Evolutionary conservation across 2,797 vertebrate species (phyloP), one percentile per base, ranked within the genome.

Genomic region (Phylloscopus collybita): DNA sequence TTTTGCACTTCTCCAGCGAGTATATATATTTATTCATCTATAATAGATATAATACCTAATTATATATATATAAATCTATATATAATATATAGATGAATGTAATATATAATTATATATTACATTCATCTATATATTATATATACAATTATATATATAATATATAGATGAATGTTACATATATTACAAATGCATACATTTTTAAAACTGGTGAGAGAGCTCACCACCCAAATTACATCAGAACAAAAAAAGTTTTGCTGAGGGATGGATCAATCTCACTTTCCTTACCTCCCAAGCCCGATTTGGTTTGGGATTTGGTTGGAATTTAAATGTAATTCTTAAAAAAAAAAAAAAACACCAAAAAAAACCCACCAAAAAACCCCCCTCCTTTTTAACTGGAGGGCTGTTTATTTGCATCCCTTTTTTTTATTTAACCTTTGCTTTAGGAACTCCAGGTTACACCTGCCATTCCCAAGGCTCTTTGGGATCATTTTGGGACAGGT

Each of bases 211-310:
- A 97, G 96, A 95, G 97, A 96, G 93, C 97, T 96, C 97, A 97
- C 95, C 95, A 97, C 97, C 96, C 96, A 97, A 97, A 97, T 94
- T 91, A 97, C 97, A 96, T 97, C 97, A 97, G 93, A 97, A 97
- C 89, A 97, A 97, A 96, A 96, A 97, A 98, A 97, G 95, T 98
- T 97, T 97, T 93, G 96, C 96, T 93, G 97, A 97, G 96, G 94
- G 97, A 98, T 98, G 97, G 96, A 98, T 98, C 97, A 97, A 97
- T 98, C 97, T 98, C 98, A 97, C 97, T 98, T 97, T 97, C 97
- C 98, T 94, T 93, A 97, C 94, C 96, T 97, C 94, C 97, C 98
- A 97, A 98, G 98, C 97, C 97, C 98, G 98, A 98, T 98, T 98
- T 98, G 44, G 44, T 45, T 20, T 45, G 44, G 44, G 44, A 45